Base-by-base conservation (phyloP, 92 coral and sea anemone species). In the Zoanthus gigantus region DNA sequence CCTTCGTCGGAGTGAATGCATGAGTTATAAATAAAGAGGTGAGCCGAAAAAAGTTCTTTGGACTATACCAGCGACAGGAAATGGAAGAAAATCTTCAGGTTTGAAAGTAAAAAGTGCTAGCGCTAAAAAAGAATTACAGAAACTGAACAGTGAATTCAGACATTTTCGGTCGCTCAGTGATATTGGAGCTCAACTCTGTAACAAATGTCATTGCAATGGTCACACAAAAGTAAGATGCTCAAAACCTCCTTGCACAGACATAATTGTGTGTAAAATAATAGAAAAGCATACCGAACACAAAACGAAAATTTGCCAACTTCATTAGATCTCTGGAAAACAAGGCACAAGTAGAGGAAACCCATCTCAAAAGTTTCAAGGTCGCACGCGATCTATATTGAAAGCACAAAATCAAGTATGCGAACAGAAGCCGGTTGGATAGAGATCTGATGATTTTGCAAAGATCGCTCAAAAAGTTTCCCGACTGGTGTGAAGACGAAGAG, bases 221-320 rank as follows among this genome's bases (percentile, higher is more conserved):
- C 85, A 75, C 45, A 88, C 87, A 10, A 80, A 88, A 78, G 81
- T 87, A 44, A 81, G 61, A 23, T 81, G 87, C 87, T 13, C 15
- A 6, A 81, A 80, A 8, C 58, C 34, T 61, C 91, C 87, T 47
- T 88, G 90, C 28, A 31, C 87, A 32, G 45, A 52, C 29, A 69
- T 85, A 37, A 18, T 23, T 18, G 60, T n/a, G n/a, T 90, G 90
- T 46, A 78, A 60, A n/a, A 54, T 90, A 18, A 67, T 56, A 85
- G 92, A 90, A 6, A 90, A 90, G 50, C 90, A 90, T 32, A 87
- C 90, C 28, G 90, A 86, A 57, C 71, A 83, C 53, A 84, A 42
- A 84, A 54, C 58, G 61, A 83, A 83, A n/a, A 52, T 79, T 34
- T 79, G 74, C 63, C 72, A 85, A 69, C 89, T 85, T 47, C 89